These are phyloP conservation scores for Lasiommata megera DNA, from an alignment of 2,888 invertebrate genomes.

Conservation along the genomic window DNA sequence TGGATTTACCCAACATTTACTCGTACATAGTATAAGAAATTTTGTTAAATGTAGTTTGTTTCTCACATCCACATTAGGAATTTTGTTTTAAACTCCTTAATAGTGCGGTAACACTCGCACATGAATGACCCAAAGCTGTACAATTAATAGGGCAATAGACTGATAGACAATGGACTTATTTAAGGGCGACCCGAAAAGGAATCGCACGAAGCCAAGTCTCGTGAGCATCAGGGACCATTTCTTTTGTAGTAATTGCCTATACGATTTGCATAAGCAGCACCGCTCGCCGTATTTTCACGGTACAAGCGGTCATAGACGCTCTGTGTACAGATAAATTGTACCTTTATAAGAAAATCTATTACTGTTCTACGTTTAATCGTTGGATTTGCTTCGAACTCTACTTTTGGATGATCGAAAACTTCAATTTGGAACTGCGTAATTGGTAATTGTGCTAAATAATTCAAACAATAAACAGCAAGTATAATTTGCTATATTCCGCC, in stretches of 20 bases:
- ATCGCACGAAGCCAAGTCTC: conserved; percentile 49
- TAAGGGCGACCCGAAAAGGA: conserved; percentile 57
- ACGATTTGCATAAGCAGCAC: conserved; percentile 62
- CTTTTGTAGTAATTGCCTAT: conserved; percentile 69
- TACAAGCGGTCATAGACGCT: conserved; percentile 18
- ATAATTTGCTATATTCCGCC: too few relatives aligned
- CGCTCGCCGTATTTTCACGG: conserved; percentile 36
- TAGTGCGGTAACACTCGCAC: conserved; percentile 38
- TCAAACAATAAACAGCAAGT: too few relatives aligned
- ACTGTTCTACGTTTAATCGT: too few relatives aligned
- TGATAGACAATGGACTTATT: conserved; percentile 49
- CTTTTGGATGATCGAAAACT: too few relatives aligned
- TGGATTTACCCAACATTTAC: too few relatives aligned
- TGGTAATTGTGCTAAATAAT: too few relatives aligned
- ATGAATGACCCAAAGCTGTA: conserved; percentile 33
- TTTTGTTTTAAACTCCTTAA: conserved; percentile 3
- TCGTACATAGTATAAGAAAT: too few relatives aligned
- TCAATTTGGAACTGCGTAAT: too few relatives aligned
- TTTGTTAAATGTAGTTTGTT: too few relatives aligned
- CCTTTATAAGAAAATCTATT: not conserved
- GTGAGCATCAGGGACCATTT: conserved; percentile 50
- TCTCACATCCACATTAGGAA: too few relatives aligned
- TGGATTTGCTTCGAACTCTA: too few relatives aligned
- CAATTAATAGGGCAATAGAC: conserved; percentile 40
- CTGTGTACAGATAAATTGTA: not conserved